Evolutionary conservation across 2,113 vertebrate species (phyloP).

Genomic region (Ailuropoda melanoleuca): DNA sequence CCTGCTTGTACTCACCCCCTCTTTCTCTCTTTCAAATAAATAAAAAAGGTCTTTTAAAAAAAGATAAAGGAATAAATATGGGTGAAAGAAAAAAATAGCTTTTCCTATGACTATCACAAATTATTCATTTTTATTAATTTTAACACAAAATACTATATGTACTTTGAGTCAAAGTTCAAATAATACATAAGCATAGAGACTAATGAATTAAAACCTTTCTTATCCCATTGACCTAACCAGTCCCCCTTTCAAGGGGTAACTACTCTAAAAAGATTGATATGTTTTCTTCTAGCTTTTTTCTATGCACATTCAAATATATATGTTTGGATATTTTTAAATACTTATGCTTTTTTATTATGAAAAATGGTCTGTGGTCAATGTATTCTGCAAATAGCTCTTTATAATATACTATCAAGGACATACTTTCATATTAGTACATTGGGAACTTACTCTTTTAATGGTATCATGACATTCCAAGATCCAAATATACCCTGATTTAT

Average conservation of each 20-base stretch:
- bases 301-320: neutral
- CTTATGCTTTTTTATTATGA: neutral
- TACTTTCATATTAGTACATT: neutral
- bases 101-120: neutral
- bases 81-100: neutral
- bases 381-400: neutral
- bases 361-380: neutral
- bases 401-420: neutral
- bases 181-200: neutral
- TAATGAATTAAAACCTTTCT: neutral
- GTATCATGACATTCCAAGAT: neutral
- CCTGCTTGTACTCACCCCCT: no score
- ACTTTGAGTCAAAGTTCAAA: constrained; percentile 24
- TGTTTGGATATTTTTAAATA: neutral
- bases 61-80: neutral
- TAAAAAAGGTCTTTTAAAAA: no score
- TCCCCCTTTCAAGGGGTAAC: neutral
- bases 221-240: neutral
- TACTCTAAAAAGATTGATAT: neutral
- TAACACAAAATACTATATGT: neutral
- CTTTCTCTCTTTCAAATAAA: no score
- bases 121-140: neutral
- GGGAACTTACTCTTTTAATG: neutral
- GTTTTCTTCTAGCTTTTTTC: neutral
- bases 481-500: neutral